Conservation (phyloP, 2,113 vertebrate species). For the Cyanoderma ruficeps region DNA sequence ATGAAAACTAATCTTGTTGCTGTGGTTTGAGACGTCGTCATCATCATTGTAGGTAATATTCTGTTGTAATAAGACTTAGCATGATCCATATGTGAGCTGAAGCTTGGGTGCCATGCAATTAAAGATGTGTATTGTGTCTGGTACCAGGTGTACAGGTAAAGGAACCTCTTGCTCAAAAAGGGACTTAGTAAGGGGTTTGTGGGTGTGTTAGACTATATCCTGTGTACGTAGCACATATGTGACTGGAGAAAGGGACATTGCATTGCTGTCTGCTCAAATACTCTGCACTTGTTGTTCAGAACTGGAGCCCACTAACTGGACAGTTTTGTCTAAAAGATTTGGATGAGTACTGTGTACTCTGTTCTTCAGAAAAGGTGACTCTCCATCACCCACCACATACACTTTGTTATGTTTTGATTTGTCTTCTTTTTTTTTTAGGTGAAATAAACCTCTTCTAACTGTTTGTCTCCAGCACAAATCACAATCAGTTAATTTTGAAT, state of each 20-base stretch:
- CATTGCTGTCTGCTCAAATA: background rate
- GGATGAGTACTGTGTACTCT: background rate
- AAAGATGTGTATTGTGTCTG: background rate
- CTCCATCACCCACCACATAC: background rate
- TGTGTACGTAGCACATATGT: background rate
- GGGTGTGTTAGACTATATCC: background rate
- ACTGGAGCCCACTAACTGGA: background rate
- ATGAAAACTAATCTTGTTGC: background rate
- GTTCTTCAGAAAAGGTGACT: background rate
- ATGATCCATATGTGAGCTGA: background rate
- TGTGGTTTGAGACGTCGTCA: background rate
- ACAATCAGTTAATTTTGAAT: background rate
- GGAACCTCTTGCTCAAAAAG: background rate
- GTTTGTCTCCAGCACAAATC: background rate
- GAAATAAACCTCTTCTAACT: background rate
- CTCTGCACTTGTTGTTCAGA: background rate
- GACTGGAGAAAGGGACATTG: background rate
- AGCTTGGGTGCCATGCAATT: background rate
- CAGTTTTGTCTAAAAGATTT: background rate
- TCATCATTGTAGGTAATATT: background rate
- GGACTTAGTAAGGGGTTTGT: background rate
- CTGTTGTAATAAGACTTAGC: constrained; percentile 13
- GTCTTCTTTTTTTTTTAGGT: background rate
- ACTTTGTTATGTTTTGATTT: background rate
- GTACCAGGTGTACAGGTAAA: background rate